Base-by-base conservation (phyloP, 2,888 invertebrate genomes). In the Ochropacha duplaris region DNA sequence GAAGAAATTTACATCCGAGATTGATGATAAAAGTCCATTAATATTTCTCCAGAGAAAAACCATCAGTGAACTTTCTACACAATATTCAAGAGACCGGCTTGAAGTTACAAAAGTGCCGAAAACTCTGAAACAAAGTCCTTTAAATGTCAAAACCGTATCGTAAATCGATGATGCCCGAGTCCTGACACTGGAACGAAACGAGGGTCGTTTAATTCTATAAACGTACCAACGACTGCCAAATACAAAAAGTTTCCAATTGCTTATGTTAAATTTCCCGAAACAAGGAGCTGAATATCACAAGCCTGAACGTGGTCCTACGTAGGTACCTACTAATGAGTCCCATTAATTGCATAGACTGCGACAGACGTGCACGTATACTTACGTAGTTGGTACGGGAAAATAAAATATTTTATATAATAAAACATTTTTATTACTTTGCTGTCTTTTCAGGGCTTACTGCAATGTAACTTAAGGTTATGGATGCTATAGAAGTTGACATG, bases 201-300 rank as follows among this genome's bases (percentile, higher is more conserved):
- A 19, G 44, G 2, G 16, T 44, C 44, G 44, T 44, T 44, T 44
- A 44, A 44, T 44, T 44, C 44, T 9, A 19, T 6, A 44, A 44
- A 44, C 44, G 44, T 44, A 16, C 8, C 4, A 1, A 36, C 14
- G 1, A 44, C 19, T 9, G 44, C 19, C 49, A 44, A 19, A 36
- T 31, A 58, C 52, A 49, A 36, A 52, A 58, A 58, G 52, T 51
- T 57, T 56, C 16, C 49, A 36, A 58, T 54, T 57, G 60, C 54
- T 54, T 39, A n/a, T 55, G 58, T 58, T 56, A 26, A 56, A 58
- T 61, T 52, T 58, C 51, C 52, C 49, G 58, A 28, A 57, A 44
- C 31, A 54, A 52, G 49, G 31, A 8, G 55, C 5, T 51, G 36
- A 51, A 49, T 49, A 56, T 55, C 49, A 61, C 36, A 49, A 11